Conservation (phyloP, 2,888 invertebrate genomes). For the Ferrisia virgata region DNA sequence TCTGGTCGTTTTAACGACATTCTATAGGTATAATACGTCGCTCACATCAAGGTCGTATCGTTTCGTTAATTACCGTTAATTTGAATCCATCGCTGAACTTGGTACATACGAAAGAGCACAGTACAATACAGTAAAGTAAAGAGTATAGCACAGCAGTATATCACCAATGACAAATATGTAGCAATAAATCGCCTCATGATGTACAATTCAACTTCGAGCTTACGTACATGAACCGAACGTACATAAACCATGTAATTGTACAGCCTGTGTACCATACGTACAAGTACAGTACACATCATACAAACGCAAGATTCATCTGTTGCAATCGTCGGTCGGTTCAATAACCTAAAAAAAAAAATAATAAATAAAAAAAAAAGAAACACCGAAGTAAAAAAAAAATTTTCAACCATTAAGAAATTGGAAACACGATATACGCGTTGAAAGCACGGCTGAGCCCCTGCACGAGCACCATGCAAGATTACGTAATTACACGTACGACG, state of each 20-base stretch:
- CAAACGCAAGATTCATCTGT: not conserved
- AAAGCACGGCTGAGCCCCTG: not conserved
- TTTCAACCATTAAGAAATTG: not conserved
- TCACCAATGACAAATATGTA: not conserved
- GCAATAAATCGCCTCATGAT: not conserved
- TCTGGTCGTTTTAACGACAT: not conserved
- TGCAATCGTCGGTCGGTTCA: not conserved
- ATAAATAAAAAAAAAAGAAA: not conserved
- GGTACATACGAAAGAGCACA: not conserved
- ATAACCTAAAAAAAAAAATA: conserved; percentile 8
- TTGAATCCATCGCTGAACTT: not conserved
- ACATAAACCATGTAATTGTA: too few species aligned
- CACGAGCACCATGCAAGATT: not conserved
- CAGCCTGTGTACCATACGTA: too few species aligned
- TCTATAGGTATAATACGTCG: not conserved
- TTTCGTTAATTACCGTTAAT: not conserved
- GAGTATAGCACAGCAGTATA: not conserved
- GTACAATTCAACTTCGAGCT: not conserved
- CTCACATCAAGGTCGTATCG: not conserved
- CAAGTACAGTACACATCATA: too few species aligned
- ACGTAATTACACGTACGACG: not conserved
- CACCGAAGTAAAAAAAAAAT: not conserved
- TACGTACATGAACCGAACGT: too few species aligned
- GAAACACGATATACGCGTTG: not conserved
- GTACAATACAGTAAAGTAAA: not conserved